Conservation (phyloP, 2,888 invertebrate genomes). For the Hypolimnas misippus region DNA sequence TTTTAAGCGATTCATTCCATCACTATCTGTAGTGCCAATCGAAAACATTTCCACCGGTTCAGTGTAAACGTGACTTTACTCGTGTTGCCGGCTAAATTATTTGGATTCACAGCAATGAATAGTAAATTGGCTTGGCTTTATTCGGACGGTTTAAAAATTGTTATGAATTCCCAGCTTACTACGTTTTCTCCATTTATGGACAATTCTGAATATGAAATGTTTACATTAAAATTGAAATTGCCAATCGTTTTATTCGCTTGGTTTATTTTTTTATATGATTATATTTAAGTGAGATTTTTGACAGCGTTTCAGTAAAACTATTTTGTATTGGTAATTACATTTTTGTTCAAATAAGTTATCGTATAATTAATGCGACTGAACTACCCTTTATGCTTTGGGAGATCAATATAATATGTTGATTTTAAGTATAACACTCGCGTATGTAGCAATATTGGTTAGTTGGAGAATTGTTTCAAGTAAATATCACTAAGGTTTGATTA, state of each 20-base stretch:
- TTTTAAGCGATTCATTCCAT: constrained; percentile 21
- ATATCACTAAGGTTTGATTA: too few species aligned
- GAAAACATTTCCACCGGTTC: constrained; percentile 60
- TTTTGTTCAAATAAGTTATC: too few species aligned
- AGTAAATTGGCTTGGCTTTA: constrained; percentile 40
- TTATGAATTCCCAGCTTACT: constrained; percentile 34
- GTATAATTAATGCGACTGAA: too few species aligned
- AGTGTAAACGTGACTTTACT: constrained; percentile 60
- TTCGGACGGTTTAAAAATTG: constrained; percentile 32
- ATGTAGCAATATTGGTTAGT: too few species aligned
- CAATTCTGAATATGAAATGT: constrained; percentile 23
- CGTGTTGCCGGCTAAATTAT: constrained; percentile 57
- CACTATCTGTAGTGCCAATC: constrained; percentile 47
- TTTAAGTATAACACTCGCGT: too few species aligned
- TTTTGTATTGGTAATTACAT: too few species aligned
- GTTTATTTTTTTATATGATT: constrained; percentile 21
- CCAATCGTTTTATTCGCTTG: constrained; percentile 23
- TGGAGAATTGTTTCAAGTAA: too few species aligned
- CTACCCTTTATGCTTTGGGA: too few species aligned
- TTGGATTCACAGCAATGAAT: constrained; percentile 54
- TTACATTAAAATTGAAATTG: constrained; percentile 26
- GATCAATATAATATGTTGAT: too few species aligned
- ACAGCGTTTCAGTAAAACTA: not conserved
- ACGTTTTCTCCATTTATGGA: constrained; percentile 21
- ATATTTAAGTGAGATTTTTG: not conserved